Conservation (phyloP, 2,888 invertebrate species). For the Agrotis clavis region DNA sequence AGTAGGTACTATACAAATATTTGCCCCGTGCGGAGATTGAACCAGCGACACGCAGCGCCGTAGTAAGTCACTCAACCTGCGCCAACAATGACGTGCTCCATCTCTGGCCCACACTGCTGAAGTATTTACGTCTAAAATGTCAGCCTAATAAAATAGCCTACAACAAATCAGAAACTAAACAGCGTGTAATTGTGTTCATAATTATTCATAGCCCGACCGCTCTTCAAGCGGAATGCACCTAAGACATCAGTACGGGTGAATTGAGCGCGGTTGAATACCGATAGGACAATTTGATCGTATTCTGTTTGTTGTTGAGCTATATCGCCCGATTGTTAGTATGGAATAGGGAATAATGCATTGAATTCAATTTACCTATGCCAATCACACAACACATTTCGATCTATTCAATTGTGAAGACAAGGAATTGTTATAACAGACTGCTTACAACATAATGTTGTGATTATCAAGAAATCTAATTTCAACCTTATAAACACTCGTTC, state of each 20-base stretch:
- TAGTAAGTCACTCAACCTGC: no score
- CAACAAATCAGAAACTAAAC: background rate
- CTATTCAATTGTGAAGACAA: background rate
- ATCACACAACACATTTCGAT: background rate
- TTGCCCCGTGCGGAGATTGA: no score
- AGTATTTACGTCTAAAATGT: background rate
- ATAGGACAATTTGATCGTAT: slow-evolving; percentile 22
- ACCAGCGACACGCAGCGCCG: no score
- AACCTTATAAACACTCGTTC: no score
- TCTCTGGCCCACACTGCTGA: no score
- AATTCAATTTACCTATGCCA: background rate
- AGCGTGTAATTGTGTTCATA: background rate
- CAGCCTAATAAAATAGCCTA: background rate
- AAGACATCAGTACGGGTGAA: background rate
- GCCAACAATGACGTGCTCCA: no score
- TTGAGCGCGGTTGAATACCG: background rate
- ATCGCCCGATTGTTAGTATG: background rate
- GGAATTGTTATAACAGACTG: no score
- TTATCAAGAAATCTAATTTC: no score
- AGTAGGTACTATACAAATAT: no score
- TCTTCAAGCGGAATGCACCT: background rate
- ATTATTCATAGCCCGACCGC: background rate
- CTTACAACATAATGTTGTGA: no score
- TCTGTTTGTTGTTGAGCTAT: background rate
- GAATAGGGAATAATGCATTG: background rate